Evolutionary conservation across 1,140 invertebrate genomes (phyloP), one percentile per base, ranked within the genome.

Genomic region (Antheraea mylitta): DNA sequence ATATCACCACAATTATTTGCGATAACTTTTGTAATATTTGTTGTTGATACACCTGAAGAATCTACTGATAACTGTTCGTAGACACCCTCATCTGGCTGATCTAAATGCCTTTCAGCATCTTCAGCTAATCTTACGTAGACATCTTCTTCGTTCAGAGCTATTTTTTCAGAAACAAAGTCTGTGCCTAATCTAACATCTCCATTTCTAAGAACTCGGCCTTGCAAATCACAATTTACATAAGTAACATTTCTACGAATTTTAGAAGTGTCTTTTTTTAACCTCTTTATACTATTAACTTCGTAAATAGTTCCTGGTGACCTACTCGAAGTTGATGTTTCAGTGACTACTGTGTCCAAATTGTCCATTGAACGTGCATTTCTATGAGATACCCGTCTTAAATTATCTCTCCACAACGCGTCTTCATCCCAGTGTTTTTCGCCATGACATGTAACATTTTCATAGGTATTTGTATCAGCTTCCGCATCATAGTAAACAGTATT

Each of bases 341-440:
- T 79, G 37, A 82, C 77, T 60, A 94, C 91, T 60, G 92, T 93
- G 81, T 97, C 96, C 45, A 97, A 92, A 85, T 97, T 96, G 77
- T 97, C 96, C 82, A 97, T 90, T 0, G 96, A 97, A 61, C 96
- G 93, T 0, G 96, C 96, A 83, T 97, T 96, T 64, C 96, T 92
- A 72, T 97, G 94, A 71, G 96, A 97, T 0, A 96, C 96, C 70
- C 95, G 93, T 45, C 96, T 93, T 18, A 97, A 89, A 77, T 95
- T 96, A 79, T 97, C 96, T 65, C 96, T 92, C 96, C 96, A 97
- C 0, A 97, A 89, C 7, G 94, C 88, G 85, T 97, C 96, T 87
- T 97, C 96, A 82, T 97, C 96, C 96, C 96, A 97, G 30, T 96
- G 93, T 87, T 96, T 95, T 72, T 96, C 95, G 36, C 94, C 94